Base-by-base conservation (phyloP, 2,113 vertebrate species). In the Marmota flaviventris region DNA sequence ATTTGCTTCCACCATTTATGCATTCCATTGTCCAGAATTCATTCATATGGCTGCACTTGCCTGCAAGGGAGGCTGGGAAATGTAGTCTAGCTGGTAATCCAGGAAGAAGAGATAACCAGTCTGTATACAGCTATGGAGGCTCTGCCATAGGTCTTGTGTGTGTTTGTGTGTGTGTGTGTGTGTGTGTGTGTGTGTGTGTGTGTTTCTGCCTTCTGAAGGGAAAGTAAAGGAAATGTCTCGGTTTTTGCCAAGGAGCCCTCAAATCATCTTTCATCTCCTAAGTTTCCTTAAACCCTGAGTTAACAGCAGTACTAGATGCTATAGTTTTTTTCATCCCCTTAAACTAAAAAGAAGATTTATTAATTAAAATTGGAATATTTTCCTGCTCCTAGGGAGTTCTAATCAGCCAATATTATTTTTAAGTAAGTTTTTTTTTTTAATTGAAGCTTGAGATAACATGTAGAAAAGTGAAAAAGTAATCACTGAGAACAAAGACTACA, bases 391-490 rank as follows among this genome's bases (percentile, higher is more conserved):
- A 17, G 53, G 22, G 75, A 45, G 48, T 20, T 37, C 11, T 76
- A 79, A 75, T 56, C 14, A 85, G 45, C 14, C 51, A 69, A 42
- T 14, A 69, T 93, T 86, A 34, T 69, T 90, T 76, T 76, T 73
- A 95, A 94, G 69, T 53, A 70, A 92, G 20, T 11, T 65, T 91
- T 39, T 39, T 11, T 65, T 95, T 63, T 63, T 22, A 22, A 2
- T 17, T 79, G n/a, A 95, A 77, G 51, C 39, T 76, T 94, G 72
- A 93, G 27, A 25, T 90, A 72, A 92, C 58, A 61, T 37, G 90
- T 53, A 53, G 51, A 53, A 77, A 96, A 88, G 78, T 34, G 8
- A 14, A 75, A 69, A 75, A 81, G 70, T 45, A 61, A 96, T 8
- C 65, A 88, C 45, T 22, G 27, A 20, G 22, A 5, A 87, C 8